Evolutionary conservation across 2,888 invertebrate genomes (phyloP).

Genomic region (Dicyrtoma fusca): DNA sequence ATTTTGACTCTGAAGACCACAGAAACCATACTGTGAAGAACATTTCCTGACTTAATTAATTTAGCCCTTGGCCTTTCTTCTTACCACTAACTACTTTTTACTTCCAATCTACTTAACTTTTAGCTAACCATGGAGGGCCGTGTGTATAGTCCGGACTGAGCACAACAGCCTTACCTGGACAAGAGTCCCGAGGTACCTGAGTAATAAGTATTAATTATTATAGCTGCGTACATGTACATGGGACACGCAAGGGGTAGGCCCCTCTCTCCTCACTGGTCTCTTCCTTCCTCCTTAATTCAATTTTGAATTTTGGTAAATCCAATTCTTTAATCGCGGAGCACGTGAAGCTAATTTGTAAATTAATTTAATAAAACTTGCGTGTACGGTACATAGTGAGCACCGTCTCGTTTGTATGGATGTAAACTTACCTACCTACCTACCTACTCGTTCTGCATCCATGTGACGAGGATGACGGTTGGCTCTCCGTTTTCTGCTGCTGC

Average conservation of each 20-base stretch:
- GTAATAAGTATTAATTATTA: neutral
- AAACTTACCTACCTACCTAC: too few relatives aligned
- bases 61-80: constrained; percentile 48
- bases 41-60: constrained; percentile 56
- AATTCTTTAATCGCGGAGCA: too few relatives aligned
- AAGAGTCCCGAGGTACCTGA: too few relatives aligned
- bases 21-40: constrained; percentile 52
- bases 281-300: neutral
- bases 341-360: too few relatives aligned
- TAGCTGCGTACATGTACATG: constrained; percentile 1
- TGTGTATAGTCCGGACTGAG: neutral
- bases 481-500: too few relatives aligned
- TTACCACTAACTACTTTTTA: constrained; percentile 30
- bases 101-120: constrained; percentile 23
- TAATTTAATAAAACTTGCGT: too few relatives aligned
- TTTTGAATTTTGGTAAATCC: too few relatives aligned
- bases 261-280: neutral
- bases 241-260: neutral
- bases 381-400: too few relatives aligned
- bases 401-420: too few relatives aligned
- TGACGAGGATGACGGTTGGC: too few relatives aligned
- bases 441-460: too few relatives aligned
- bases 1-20: constrained; percentile 24
- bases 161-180: neutral
- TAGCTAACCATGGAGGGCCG: constrained; percentile 1